phyloP scores from a whole-genome alignment of 2,888 invertebrate species.

The Scaptomyza cyrtandrae region DNA sequence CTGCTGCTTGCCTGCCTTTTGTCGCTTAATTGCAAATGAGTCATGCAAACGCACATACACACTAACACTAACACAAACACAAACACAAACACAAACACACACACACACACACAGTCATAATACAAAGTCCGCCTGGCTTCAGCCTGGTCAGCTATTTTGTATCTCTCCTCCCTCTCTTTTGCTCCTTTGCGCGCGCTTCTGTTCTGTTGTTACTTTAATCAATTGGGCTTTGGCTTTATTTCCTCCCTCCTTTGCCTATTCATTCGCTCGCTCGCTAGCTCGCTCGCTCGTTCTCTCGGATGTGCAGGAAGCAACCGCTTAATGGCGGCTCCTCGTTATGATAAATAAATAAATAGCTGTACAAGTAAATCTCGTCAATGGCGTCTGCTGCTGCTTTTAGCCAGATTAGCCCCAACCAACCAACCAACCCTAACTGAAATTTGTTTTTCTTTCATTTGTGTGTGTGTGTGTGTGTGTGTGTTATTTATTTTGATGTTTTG shows the following conservation, averaged over 20 bases:
- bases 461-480: constrained; percentile 7
- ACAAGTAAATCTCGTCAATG: constrained; percentile 54
- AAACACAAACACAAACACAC: constrained; percentile 16
- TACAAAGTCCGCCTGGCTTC: constrained; percentile 55
- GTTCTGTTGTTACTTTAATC: constrained; percentile 67
- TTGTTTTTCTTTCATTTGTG: constrained; percentile 2
- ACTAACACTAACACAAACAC: too few relatives aligned
- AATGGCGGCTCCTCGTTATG: constrained; percentile 54
- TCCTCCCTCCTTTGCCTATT: not conserved
- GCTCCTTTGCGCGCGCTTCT: constrained; percentile 14
- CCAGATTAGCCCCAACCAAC: constrained; percentile 48
- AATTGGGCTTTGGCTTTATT: constrained; percentile 42
- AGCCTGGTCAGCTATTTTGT: constrained; percentile 24
- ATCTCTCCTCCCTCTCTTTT: constrained; percentile 14
- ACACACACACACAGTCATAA: constrained; percentile 17
- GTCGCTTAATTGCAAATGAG: constrained; percentile 68
- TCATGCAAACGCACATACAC: constrained; percentile 49
- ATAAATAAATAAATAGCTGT: constrained; percentile 59
- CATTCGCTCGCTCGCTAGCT: constrained; percentile 6
- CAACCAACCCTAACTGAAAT: constrained; percentile 10
- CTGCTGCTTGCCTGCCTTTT: constrained; percentile 45
- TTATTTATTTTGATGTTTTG: constrained; percentile 27
- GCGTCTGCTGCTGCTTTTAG: constrained; percentile 57
- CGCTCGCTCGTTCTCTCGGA: constrained; percentile 4
- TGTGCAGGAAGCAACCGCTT: constrained; percentile 66